Evolutionary conservation across 2,797 vertebrate species (phyloP), one percentile per base, ranked within the genome.

Genomic region (Hirundo rustica): DNA sequence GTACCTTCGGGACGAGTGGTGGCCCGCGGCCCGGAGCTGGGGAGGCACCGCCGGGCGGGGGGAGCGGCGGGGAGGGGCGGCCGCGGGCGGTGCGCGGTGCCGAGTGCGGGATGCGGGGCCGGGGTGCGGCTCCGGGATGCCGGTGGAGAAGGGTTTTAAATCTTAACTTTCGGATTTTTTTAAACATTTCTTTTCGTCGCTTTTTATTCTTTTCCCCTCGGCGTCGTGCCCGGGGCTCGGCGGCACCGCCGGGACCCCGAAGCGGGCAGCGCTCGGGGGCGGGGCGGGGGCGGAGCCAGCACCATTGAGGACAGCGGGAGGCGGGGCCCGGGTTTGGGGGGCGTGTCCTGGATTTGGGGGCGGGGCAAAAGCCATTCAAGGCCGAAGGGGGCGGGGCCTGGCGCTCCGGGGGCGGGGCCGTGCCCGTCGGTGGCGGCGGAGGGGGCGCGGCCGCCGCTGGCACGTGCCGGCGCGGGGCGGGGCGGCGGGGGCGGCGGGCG

Each of bases 351-450:
- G n/a, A n/a, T n/a, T 4, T 18, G 17, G 17, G 68, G 51, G 55
- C 68, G 68, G 25, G 40, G 8, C 36, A 13, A 14, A 61, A 40
- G 4, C 26, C 34, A 27, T 18, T 38, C 25, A 6, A 18, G 23
- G 11, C 23, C 9, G 8, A 16, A 53, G 51, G 20, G 32, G 54
- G 32, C 2, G 30, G 11, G 19, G 36, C 36, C 36, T 36, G 36
- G 36, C 36, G n/a, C n/a, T n/a, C n/a, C 10, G 42, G 20, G 42
- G 71, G 42, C 34, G 55, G 11, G 72, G 13, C 44, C n/a, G 1
- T 15, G 32, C 1, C 16, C 42, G 7, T 23, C n/a, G 2, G 26
- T 4, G 19, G 34, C 2, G 14, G 1, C 17, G 32, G 15, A 25
- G 32, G 44, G 71, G 71, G 72, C 74, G 74, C 7, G 58, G 47